phyloP scores from a whole-genome alignment of 1,140 invertebrate species.

The Frieseomelitta varia region DNA sequence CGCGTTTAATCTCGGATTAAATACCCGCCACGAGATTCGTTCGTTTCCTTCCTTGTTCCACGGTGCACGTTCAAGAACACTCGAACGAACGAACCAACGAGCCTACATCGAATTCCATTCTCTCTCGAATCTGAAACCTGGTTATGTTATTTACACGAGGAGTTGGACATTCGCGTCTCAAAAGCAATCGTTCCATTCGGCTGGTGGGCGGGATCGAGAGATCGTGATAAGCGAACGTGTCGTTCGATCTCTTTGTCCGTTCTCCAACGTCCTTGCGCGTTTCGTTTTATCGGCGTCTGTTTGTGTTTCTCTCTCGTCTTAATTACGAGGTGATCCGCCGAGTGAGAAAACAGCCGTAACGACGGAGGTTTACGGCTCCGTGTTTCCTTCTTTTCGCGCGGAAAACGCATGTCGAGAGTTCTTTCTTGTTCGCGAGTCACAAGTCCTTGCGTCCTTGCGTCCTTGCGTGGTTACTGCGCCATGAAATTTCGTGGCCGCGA shows the following conservation, averaged over 20 bases:
- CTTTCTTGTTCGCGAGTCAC: background rate
- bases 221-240: background rate
- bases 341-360: background rate
- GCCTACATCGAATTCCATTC: background rate
- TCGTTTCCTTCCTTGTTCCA: background rate
- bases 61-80: background rate
- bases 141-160: background rate
- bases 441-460: constrained; percentile 42
- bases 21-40: background rate
- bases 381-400: constrained; percentile 11
- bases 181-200: background rate
- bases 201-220: background rate
- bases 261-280: background rate
- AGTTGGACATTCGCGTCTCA: background rate
- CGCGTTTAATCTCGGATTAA: constrained; percentile 5
- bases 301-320: constrained; percentile 31
- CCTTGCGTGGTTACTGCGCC: constrained; percentile 48
- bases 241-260: background rate
- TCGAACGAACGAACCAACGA: background rate
- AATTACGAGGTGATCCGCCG: constrained; percentile 41
- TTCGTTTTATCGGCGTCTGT: constrained; percentile 9
- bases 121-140: background rate
- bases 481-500: constrained; percentile 31
- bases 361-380: constrained; percentile 45
- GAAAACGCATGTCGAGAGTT: background rate